Evolutionary conservation across 1,140 invertebrate genomes (phyloP), one percentile per base, ranked within the genome.

Genomic region (Gonatopus flavifemur): DNA sequence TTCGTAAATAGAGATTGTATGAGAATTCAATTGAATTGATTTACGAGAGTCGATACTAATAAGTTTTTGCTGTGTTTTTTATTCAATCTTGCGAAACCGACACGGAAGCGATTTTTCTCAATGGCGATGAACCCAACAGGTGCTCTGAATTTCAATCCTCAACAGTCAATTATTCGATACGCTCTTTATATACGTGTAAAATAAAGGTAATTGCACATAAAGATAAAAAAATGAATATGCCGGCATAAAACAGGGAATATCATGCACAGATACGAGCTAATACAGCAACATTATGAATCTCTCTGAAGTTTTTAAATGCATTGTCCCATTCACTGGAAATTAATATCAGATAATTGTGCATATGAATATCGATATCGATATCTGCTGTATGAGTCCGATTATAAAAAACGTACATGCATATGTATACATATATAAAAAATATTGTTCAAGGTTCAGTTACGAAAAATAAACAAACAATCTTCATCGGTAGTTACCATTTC

Each of bases 401-500:
- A n/a, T n/a, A n/a, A n/a, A n/a, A n/a, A n/a, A n/a, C 19, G 16
- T 12, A 24, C 20, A 9, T 5, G 8, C 6, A 15, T 19, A 15
- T 19, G 21, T 19, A 37, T 8, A 37, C 7, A 37, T 24, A 25
- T 8, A 39, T 12, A 43, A 6, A 6, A 9, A 8, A 43, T 4
- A 28, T 25, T 28, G 12, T 49, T n/a, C n/a, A n/a, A n/a, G 50
- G 35, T 46, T 62, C 49, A 60, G 55, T 65, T 47, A 63, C 38
- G 37, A 42, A 49, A 59, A 18, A 51, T 52, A 49, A 53, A 40
- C 54, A n/a, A n/a, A 45, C n/a, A 39, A 41, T 32, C 39, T 46
- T 39, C 35, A 48, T 42, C 43, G 62, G 38, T 69, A 77, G 70
- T 66, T 76, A 80, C 79, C 71, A 78, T 79, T 72, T 80, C 79